Evolutionary conservation across 2,797 vertebrate species (phyloP).

Genomic region (Oreochromis grahami): DNA sequence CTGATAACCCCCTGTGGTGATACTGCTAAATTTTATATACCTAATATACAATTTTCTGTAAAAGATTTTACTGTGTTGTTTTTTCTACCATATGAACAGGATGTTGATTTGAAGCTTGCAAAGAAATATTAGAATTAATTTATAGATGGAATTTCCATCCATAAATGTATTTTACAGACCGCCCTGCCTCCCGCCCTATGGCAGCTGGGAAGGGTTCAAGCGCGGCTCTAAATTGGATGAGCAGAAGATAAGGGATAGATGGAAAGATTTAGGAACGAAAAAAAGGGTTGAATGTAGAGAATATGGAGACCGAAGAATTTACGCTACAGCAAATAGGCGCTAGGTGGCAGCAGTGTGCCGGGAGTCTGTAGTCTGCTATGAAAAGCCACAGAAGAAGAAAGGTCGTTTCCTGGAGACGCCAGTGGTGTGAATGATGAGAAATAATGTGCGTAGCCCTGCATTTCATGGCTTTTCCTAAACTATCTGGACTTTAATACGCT

Average conservation of each 20-base stretch:
- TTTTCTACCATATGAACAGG: neutral
- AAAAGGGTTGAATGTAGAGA: neutral
- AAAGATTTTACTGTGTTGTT: neutral
- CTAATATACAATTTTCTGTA: neutral
- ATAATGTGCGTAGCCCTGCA: neutral
- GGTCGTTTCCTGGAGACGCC: neutral
- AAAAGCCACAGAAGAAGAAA: neutral
- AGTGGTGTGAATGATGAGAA: neutral
- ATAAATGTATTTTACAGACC: neutral
- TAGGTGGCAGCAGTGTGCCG: constrained; percentile 4
- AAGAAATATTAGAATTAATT: neutral
- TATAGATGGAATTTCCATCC: neutral
- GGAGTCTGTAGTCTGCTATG: neutral
- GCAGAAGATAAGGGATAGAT: neutral
- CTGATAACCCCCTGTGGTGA: neutral
- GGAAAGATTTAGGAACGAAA: neutral
- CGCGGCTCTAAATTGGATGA: neutral
- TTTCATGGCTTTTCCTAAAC: neutral
- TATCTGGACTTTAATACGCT: neutral
- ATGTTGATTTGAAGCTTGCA: neutral
- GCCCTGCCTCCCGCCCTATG: neutral
- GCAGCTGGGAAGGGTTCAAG: neutral
- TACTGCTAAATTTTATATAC: neutral
- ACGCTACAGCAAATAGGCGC: neutral
- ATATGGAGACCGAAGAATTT: neutral